Evolutionary conservation across 2,888 invertebrate genomes (phyloP), one percentile per base, ranked within the genome.

Genomic region (Tetropium fuscum): DNA sequence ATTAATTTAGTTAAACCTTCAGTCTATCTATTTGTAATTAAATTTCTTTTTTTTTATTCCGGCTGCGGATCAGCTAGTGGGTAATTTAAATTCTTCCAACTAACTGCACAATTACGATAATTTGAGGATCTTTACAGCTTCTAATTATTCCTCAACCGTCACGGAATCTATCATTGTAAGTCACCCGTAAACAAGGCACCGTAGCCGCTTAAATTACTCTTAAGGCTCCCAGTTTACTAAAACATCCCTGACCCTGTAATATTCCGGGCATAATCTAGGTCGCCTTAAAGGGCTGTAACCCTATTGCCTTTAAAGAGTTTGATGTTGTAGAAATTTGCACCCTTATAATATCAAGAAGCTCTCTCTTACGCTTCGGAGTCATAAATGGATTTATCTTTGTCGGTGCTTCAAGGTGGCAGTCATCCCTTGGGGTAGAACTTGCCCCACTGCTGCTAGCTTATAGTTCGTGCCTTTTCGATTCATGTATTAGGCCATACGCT

Each of bases 341-440:
- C 25, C 51, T 48, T 20, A 32, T 19, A 22, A 38, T 34, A 48
- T 48, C 36, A 20, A 22, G 48, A 36, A 38, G 16, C 27, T 22
- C 51, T 15, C 19, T 19, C n/a, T 25, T 15, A 40, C n/a, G 15
- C 11, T 22, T 22, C 27, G 16, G 11, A 16, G 40, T 51, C 51
- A 51, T 38, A 51, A 38, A 38, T 25, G 51, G 51, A 51, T 51
- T 51, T 51, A 51, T 40, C 51, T 38, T 51, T 27, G 51, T 51
- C 51, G 38, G 25, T 20, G 3, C 15, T 18, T 11, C 27, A 16
- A 51, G 40, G 11, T 27, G 45, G 45, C 7, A 8, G 15, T 6
- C 30, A 30, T 45, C 45, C 45, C 45, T 30, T 30, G 30, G 22
- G 36, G 36, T 48, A 15, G 2, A 34, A 11, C 2, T 34, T 34